Conservation (phyloP, 30 jellyfish, hydroid and myxozoan genomes). For the Cassiopea andromeda region DNA sequence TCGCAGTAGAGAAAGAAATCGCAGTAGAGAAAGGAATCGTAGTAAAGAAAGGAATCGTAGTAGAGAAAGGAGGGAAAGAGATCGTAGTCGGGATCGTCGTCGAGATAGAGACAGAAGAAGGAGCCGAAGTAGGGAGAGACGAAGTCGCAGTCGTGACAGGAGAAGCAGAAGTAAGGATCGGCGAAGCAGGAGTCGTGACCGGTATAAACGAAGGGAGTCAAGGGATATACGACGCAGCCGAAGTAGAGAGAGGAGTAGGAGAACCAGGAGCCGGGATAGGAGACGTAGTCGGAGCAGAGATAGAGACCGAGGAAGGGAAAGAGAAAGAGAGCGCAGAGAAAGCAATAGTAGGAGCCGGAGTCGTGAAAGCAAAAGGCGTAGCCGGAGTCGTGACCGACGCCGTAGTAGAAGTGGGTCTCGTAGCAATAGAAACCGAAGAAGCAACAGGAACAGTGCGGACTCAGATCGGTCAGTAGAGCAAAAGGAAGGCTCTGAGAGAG, state of each 20-base stretch:
- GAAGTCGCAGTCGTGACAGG: constrained; percentile 61
- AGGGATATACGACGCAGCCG: constrained; percentile 54
- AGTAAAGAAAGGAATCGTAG: constrained; percentile 30
- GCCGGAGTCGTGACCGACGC: constrained; percentile 74
- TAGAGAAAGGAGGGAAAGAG: constrained; percentile 26
- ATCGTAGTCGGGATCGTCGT: constrained; percentile 60
- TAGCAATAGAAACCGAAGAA: constrained; percentile 36
- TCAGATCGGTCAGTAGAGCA: constrained; percentile 33
- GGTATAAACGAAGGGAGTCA: constrained; percentile 52
- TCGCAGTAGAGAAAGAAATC: constrained; percentile 33
- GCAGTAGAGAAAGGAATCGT: constrained; percentile 40
- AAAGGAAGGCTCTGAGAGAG: constrained; percentile 2
- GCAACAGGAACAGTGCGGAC: constrained; percentile 50
- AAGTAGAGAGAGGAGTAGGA: constrained; percentile 61
- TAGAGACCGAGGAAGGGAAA: constrained; percentile 28
- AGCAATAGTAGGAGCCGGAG: constrained; percentile 64
- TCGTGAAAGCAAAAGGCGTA: constrained; percentile 71
- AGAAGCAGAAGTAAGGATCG: constrained; percentile 71
- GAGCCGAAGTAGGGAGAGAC: constrained; percentile 52
- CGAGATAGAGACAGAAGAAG: constrained; percentile 60
- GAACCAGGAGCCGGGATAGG: constrained; percentile 73
- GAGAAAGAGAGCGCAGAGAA: constrained; percentile 38
- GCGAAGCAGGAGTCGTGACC: constrained; percentile 52
- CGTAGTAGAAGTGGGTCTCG: constrained; percentile 71
- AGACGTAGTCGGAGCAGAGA: constrained; percentile 83